Evolutionary conservation across 2,113 vertebrate genomes (phyloP).

Genomic region (Tragelaphus strepsiceros): DNA sequence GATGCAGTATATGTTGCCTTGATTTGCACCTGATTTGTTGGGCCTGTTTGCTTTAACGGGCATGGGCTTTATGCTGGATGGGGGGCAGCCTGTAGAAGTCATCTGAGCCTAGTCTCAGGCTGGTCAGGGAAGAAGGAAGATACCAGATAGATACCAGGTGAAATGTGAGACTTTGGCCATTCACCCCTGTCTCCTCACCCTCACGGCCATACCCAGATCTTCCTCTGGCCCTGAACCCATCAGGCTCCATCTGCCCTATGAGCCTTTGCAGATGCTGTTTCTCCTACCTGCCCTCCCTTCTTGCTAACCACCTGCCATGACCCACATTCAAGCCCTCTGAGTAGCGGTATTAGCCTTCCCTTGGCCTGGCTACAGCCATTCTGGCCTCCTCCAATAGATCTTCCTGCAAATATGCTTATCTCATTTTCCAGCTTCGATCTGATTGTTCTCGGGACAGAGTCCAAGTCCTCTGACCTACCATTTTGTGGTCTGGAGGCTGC

Average conservation of each 20-base stretch:
- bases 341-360: neutral
- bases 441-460: constrained; percentile 10
- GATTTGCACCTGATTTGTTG: neutral
- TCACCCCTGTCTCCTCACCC: neutral
- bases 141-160: neutral
- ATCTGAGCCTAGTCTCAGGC: neutral
- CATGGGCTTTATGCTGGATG: neutral
- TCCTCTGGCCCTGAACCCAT: neutral
- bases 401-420: neutral
- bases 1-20: neutral
- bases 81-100: neutral
- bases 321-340: neutral
- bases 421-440: neutral
- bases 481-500: constrained; percentile 32
- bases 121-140: neutral
- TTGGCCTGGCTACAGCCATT: neutral
- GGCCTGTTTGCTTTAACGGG: neutral
- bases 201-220: neutral
- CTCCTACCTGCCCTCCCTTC: neutral
- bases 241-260: neutral
- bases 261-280: neutral
- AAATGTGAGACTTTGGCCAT: neutral
- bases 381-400: neutral
- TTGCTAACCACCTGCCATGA: accelerated
- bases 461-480: constrained; percentile 28